A percentile compares a stretch with the other conserved stretches of the same genome.
Conservation (phyloP, 2,113 vertebrate genomes). For the Ceuthmochares aereus region DNA sequence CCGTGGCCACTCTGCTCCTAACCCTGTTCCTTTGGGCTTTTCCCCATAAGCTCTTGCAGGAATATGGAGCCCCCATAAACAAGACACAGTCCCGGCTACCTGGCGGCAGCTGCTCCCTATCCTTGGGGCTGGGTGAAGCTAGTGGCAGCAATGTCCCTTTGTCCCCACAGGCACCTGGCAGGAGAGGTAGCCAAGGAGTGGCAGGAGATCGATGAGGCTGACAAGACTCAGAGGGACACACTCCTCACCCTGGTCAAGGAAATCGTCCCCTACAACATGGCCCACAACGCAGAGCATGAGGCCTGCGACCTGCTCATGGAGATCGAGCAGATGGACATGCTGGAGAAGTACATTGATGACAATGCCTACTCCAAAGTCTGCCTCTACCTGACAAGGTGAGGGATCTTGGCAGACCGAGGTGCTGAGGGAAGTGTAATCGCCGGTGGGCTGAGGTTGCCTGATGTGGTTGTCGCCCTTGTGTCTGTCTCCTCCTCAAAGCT, state of each 20-base stretch:
- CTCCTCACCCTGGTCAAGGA: slow-evolving; percentile 94
- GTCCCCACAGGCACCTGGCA: slow-evolving; percentile 85
- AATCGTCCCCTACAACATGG: slow-evolving; percentile 98
- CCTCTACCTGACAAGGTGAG: slow-evolving; percentile 95
- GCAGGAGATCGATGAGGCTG: slow-evolving; percentile 96
- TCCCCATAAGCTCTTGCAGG: not conserved
- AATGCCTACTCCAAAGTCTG: slow-evolving; percentile 98
- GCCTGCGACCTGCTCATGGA: slow-evolving; percentile 98
- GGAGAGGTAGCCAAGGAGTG: slow-evolving; percentile 98
- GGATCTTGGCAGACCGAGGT: not conserved
- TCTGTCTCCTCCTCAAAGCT: slow-evolving; percentile 76
- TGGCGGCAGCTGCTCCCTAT: not conserved
- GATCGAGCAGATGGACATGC: slow-evolving; percentile 95
- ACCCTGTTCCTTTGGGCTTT: not conserved
- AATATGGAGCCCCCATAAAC: not conserved
- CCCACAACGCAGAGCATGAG: slow-evolving; percentile 96
- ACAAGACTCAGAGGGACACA: slow-evolving; percentile 91
- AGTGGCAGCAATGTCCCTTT: not conserved
- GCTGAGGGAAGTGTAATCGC: not conserved
- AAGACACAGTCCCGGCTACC: not conserved
- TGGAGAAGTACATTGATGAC: slow-evolving; percentile 95
- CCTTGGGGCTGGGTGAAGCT: not conserved
- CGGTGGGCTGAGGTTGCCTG: not conserved
- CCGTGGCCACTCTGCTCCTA: not conserved
- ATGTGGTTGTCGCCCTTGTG: rapidly evolving